Evolutionary conservation across 2,113 vertebrate species (phyloP).

Genomic region (Desmodus rotundus): DNA sequence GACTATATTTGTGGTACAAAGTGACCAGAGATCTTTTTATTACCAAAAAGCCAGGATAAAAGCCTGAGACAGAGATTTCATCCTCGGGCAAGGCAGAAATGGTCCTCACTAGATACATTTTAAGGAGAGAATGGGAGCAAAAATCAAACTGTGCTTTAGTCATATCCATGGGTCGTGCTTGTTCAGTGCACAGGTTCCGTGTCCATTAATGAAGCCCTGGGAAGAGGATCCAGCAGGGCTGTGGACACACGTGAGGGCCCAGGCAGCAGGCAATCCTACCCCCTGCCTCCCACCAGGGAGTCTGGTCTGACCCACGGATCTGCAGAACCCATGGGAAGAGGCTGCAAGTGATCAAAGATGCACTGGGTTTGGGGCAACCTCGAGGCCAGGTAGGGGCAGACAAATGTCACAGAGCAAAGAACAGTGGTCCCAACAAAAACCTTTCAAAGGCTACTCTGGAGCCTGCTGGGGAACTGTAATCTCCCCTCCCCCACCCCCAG

Average conservation of each 20-base stretch:
- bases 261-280: not conserved
- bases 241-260: not conserved
- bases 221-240: not conserved
- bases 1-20: constrained; percentile 51
- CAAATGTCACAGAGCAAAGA: not conserved
- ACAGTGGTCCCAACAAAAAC: not conserved
- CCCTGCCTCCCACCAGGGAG: accelerated
- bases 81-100: constrained; percentile 50
- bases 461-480: not conserved
- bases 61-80: constrained; percentile 53
- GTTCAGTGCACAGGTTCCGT: not conserved
- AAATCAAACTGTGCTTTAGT: not conserved
- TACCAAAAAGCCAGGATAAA: constrained; percentile 54
- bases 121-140: constrained; percentile 13
- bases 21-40: constrained; percentile 65
- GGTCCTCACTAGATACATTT: constrained; percentile 32
- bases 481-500: not conserved
- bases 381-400: not conserved
- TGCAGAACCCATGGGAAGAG: not conserved
- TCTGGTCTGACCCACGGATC: not conserved
- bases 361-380: not conserved
- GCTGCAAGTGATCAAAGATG: not conserved
- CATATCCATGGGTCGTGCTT: accelerated
- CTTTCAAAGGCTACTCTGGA: not conserved
- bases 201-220: not conserved